phyloP scores from a whole-genome alignment of 2,797 vertebrate genomes.

The Catostomus latipinnis region DNA sequence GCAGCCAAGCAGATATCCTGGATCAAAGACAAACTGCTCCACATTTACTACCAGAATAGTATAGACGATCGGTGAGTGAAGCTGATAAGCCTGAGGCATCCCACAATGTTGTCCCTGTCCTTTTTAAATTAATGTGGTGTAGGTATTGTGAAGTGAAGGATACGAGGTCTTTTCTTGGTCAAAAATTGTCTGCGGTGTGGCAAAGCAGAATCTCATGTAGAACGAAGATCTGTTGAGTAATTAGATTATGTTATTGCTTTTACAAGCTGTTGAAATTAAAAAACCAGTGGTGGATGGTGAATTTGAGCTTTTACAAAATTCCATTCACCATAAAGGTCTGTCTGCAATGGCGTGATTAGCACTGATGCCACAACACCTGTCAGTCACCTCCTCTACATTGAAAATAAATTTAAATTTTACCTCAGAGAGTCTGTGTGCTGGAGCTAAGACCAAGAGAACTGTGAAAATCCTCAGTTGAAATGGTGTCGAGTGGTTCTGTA shows the following conservation, averaged over 20 bases:
- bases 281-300: not conserved
- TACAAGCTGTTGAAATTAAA: not conserved
- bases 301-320: slow-evolving; percentile 2
- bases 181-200: not conserved
- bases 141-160: not conserved
- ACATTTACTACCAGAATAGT: slow-evolving; percentile 99
- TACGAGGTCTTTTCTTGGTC: not conserved
- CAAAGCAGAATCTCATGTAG: slow-evolving; percentile 7
- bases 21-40: slow-evolving; percentile 98
- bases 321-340: not conserved
- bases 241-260: not conserved
- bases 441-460: not conserved
- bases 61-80: slow-evolving; percentile 92
- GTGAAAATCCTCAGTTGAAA: slow-evolving; percentile 21
- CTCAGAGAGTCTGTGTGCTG: not conserved
- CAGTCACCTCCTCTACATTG: not conserved
- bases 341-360: not conserved
- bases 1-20: slow-evolving; percentile 95
- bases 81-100: not conserved
- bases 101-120: no score
- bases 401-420: not conserved
- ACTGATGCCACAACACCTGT: not conserved
- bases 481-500: slow-evolving; percentile 11
- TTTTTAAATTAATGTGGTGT: slow-evolving; percentile 5
- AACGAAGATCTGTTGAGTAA: slow-evolving; percentile 2